Percentiles rank a stretch among this genome's conserved stretches.
Conservation (phyloP, 2,113 vertebrate genomes). For the Dasyprocta punctata region DNA sequence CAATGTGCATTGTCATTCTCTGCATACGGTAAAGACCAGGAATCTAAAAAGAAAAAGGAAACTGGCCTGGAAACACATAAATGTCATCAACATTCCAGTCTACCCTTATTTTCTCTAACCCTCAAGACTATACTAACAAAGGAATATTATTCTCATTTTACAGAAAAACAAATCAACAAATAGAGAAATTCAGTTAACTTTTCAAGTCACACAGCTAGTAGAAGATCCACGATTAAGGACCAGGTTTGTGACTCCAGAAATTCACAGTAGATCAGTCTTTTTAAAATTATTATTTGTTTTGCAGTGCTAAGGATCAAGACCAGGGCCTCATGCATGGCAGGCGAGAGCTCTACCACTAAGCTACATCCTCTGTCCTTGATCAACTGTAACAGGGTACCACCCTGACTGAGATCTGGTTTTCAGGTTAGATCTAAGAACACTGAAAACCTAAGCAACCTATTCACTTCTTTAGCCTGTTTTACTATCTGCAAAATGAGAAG, state of each 20-base stretch:
- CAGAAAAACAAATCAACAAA: conserved; percentile 9
- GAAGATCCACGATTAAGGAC: not conserved
- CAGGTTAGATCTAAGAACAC: not conserved
- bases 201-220: not conserved
- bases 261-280: not conserved
- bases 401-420: not conserved
- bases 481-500: not conserved
- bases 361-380: not conserved
- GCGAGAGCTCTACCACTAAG: not conserved
- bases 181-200: not conserved
- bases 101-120: not conserved
- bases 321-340: not conserved
- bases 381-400: not conserved
- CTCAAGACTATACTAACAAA: not conserved
- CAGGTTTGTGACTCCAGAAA: not conserved
- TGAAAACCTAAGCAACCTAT: not conserved
- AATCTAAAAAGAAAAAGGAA: not conserved
- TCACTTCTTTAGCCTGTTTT: not conserved
- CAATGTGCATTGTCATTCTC: not conserved
- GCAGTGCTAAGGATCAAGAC: not conserved
- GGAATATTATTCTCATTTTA: not conserved
- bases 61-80: not conserved
- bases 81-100: not conserved
- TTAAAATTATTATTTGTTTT: not conserved
- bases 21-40: not conserved